A percentile compares a stretch with the other conserved stretches of the same genome.
Evolutionary conservation across 2,797 vertebrate species (phyloP).

Genomic region (Halcyon chelicuti): DNA sequence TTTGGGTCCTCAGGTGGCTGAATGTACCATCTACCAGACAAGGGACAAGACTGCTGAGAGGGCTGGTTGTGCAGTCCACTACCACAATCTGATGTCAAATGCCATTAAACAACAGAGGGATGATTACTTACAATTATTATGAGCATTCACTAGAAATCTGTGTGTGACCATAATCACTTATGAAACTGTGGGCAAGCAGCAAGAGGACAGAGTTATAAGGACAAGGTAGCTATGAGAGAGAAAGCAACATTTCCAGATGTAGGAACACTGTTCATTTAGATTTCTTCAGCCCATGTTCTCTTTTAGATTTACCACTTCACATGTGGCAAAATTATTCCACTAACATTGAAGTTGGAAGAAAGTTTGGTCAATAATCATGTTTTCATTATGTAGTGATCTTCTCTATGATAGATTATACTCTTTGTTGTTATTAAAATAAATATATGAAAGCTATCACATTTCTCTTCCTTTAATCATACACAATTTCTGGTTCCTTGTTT

Average conservation of each 20-base stretch:
- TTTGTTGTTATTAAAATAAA: not conserved
- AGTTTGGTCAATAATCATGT: not conserved
- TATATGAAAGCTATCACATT: not conserved
- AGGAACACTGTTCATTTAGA: not conserved
- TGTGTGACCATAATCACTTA: not conserved
- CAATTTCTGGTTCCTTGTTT: not conserved
- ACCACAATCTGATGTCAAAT: not conserved
- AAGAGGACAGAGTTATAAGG: not conserved
- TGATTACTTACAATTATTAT: not conserved
- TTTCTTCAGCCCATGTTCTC: not conserved
- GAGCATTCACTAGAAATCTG: not conserved
- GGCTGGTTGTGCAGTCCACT: not conserved
- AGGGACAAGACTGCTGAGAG: not conserved
- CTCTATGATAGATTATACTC: not conserved
- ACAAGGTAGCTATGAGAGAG: not conserved
- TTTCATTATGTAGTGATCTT: not conserved
- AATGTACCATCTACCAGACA: not conserved
- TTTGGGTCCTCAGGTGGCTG: not conserved
- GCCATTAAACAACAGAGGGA: not conserved
- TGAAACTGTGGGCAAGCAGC: not conserved
- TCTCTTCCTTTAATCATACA: not conserved
- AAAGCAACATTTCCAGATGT: not conserved
- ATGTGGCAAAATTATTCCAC: not conserved
- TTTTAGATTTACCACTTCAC: not conserved
- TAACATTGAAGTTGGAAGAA: not conserved